Conservation (phyloP, 2,113 vertebrate genomes). For the Acrocephalus kingi region DNA sequence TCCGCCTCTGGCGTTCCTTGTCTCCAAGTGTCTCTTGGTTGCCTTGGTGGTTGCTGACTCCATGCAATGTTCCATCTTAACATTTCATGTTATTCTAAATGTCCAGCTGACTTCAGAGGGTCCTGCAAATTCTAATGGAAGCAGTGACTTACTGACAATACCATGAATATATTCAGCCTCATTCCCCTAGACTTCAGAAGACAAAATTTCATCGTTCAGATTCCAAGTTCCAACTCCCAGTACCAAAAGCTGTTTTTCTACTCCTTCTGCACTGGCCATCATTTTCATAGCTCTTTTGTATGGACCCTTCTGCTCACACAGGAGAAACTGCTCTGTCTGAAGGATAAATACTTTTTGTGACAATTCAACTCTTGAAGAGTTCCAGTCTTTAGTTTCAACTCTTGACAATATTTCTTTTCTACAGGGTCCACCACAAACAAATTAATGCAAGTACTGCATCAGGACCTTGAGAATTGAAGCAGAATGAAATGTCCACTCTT, state of each 20-base stretch:
- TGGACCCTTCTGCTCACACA: background rate
- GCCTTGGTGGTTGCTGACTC: background rate
- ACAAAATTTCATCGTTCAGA: background rate
- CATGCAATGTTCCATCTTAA: accelerated
- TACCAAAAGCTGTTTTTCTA: background rate
- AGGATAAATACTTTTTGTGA: background rate
- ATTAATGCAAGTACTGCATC: background rate
- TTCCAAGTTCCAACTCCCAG: background rate
- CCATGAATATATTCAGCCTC: background rate
- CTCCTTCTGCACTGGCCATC: background rate
- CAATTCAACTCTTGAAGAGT: background rate
- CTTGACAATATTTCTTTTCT: background rate
- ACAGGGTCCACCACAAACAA: background rate
- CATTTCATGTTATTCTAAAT: background rate
- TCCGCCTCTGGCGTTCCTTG: accelerated
- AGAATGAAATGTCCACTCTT: background rate
- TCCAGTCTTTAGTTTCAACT: background rate
- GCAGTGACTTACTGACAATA: background rate
- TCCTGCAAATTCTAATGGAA: background rate
- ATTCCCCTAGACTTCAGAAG: background rate
- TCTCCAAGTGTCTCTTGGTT: background rate
- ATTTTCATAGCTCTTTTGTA: background rate
- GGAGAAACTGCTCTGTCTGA: background rate
- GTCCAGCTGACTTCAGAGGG: background rate
- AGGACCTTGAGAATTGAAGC: background rate